Conservation (phyloP, 2,113 vertebrate genomes). For the Eidolon helvum region DNA sequence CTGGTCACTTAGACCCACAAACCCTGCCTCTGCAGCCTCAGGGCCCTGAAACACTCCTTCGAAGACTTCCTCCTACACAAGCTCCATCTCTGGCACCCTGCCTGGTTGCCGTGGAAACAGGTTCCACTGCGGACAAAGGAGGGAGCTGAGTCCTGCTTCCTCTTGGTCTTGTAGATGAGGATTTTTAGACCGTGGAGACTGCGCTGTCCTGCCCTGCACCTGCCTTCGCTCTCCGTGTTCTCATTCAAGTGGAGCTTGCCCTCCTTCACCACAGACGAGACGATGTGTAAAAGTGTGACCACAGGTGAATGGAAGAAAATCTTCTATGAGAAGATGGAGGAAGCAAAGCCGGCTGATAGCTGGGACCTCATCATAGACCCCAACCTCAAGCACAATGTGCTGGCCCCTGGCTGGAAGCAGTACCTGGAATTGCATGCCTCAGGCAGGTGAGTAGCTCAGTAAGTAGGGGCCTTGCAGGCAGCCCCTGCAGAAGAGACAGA, state of each 20-base stretch:
- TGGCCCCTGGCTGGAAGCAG: conserved; percentile 79
- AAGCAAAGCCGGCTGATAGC: conserved; percentile 51
- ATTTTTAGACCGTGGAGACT: conserved; percentile 78
- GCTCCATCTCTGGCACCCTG: conserved; percentile 57
- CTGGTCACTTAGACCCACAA: background rate
- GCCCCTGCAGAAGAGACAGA: background rate
- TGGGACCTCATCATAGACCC: conserved; percentile 78
- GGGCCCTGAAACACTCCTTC: background rate
- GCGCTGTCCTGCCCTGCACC: conserved; percentile 71
- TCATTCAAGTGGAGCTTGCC: conserved; percentile 55
- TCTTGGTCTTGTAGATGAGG: conserved; percentile 65
- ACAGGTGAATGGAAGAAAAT: conserved; percentile 75
- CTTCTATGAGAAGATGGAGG: conserved; percentile 77
- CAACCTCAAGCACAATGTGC: conserved; percentile 67
- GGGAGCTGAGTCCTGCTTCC: conserved; percentile 67
- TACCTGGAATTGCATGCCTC: conserved; percentile 68
- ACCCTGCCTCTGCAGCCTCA: background rate
- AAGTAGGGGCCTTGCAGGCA: background rate
- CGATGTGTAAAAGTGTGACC: conserved; percentile 77
- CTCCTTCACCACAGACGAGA: conserved; percentile 41
- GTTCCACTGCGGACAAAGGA: conserved; percentile 78
- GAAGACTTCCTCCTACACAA: conserved; percentile 1
- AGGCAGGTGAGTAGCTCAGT: conserved; percentile 74
- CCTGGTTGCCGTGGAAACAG: conserved; percentile 74
- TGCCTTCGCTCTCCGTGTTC: conserved; percentile 58